Evolutionary conservation across 2,797 vertebrate species (phyloP).

Genomic region (Gambusia yucatana): DNA sequence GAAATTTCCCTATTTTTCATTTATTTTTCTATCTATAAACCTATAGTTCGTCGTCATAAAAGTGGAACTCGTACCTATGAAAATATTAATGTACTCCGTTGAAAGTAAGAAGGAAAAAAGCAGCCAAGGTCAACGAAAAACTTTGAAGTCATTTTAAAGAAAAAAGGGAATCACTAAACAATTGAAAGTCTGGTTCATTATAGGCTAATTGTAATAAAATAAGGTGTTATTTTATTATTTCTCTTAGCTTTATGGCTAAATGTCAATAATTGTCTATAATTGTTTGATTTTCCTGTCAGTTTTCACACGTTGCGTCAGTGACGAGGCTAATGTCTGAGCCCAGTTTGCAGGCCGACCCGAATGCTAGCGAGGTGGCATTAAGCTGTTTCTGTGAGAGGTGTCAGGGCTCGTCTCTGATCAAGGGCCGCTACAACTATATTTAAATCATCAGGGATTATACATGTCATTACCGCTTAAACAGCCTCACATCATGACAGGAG

Average conservation of each 20-base stretch:
- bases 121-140: background rate
- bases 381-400: constrained; percentile 17
- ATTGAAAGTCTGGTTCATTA: background rate
- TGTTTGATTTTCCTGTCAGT: background rate
- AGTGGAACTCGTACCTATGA: too few relatives aligned
- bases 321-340: constrained; percentile 5
- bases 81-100: background rate
- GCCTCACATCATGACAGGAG: constrained; percentile 50
- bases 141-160: background rate
- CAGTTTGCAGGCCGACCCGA: background rate
- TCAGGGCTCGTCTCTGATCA: constrained; percentile 37
- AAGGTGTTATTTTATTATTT: background rate
- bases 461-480: constrained; percentile 50
- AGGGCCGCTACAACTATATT: constrained; percentile 43
- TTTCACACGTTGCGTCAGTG: background rate
- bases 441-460: constrained; percentile 54
- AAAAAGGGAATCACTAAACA: background rate
- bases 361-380: background rate
- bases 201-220: background rate
- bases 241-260: background rate
- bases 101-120: background rate
- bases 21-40: too few relatives aligned
- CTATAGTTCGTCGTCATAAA: too few relatives aligned
- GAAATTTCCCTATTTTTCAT: too few relatives aligned
- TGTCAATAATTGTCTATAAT: background rate